These are phyloP conservation scores for Melanostoma mellinum DNA, from an alignment of 2,888 invertebrate species.

Conservation along the genomic window DNA sequence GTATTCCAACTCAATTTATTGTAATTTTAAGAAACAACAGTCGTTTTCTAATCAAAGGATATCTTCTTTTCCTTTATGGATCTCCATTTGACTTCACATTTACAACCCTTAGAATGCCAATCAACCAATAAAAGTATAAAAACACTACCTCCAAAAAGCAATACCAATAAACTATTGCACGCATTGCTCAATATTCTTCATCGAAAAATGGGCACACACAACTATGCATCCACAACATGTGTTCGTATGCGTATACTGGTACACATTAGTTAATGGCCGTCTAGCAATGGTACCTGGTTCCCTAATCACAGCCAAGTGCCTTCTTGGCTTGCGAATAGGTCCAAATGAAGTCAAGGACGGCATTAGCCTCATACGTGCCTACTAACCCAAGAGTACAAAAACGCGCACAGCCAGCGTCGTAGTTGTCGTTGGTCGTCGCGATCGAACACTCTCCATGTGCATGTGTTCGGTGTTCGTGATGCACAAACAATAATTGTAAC, in stretches of 20 bases:
- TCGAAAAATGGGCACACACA: slow-evolving; percentile 41
- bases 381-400: slow-evolving; percentile 12
- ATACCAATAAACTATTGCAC: slow-evolving; percentile 6
- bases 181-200: slow-evolving; percentile 37
- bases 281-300: slow-evolving; percentile 59
- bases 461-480: slow-evolving; percentile 10
- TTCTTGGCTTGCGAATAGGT: slow-evolving; percentile 71
- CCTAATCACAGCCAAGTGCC: slow-evolving; percentile 68
- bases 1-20: no score
- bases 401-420: background rate
- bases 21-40: no score
- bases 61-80: background rate
- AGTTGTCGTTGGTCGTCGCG: background rate
- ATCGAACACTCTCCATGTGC: slow-evolving; percentile 3
- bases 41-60: no score
- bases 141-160: slow-evolving; percentile 1
- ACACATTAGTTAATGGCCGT: slow-evolving; percentile 35
- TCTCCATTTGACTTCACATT: slow-evolving; percentile 34
- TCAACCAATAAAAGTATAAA: slow-evolving; percentile 29
- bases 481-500: slow-evolving; percentile 60
- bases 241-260: slow-evolving; percentile 22
- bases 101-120: slow-evolving; percentile 45
- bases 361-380: slow-evolving; percentile 72
- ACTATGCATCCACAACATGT: background rate
- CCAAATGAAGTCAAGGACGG: slow-evolving; percentile 70